Conservation (phyloP, 2,113 vertebrate genomes). For the Odocoileus virginianus region DNA sequence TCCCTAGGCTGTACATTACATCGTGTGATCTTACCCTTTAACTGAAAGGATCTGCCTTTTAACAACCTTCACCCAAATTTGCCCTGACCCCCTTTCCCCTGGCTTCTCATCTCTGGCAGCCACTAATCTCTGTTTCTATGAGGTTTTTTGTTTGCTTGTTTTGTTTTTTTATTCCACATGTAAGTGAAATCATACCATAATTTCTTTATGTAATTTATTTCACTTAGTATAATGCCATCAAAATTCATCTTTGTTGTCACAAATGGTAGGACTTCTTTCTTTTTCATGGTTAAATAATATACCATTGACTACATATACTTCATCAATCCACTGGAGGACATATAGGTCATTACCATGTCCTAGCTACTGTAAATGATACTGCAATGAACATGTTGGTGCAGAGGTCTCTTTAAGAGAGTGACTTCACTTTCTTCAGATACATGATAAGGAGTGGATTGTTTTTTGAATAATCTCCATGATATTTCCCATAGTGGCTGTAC, state of each 20-base stretch:
- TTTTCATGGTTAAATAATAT: neutral
- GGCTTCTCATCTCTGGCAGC: neutral
- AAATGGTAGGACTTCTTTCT: neutral
- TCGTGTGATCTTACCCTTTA: neutral
- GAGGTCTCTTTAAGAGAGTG: neutral
- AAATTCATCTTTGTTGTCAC: neutral
- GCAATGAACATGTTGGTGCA: neutral
- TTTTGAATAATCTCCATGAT: neutral
- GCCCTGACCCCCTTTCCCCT: rapidly evolving
- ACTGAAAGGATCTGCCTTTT: neutral
- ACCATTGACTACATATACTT: neutral
- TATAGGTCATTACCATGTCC: neutral
- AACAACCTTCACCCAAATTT: neutral
- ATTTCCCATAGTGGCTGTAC: neutral
- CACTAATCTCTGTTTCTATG: neutral
- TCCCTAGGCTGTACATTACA: neutral
- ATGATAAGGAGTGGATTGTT: neutral
- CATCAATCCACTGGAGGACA: neutral
- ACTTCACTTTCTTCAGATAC: neutral
- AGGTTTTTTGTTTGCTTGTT: neutral
- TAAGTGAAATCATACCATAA: neutral
- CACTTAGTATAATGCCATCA: neutral
- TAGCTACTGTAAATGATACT: neutral
- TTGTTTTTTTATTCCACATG: neutral
- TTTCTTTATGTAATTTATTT: neutral